A percentile compares a stretch with the other conserved stretches of the same genome.
Conservation (phyloP, 2,888 invertebrate genomes). For the Stictocephala bisonia region DNA sequence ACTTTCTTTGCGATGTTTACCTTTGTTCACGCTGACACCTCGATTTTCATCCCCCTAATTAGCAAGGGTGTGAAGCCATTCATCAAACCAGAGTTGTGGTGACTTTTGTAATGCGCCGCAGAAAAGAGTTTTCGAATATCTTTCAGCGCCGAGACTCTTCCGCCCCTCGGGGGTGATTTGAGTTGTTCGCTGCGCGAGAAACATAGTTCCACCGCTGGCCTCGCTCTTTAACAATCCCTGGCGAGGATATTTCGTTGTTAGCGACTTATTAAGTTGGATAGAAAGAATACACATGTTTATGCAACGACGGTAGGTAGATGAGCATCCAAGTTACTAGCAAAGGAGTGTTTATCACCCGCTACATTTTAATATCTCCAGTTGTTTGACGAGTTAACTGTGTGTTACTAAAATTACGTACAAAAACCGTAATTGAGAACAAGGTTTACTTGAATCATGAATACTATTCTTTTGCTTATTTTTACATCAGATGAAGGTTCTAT, state of each 20-base stretch:
- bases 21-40: not conserved
- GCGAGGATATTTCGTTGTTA: conserved; percentile 28
- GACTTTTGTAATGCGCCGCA: conserved; percentile 31
- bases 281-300: conserved; percentile 26
- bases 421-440: no score
- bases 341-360: no score
- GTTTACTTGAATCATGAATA: no score
- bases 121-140: conserved; percentile 35
- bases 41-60: not conserved
- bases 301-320: no score
- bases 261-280: not conserved
- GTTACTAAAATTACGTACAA: no score
- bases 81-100: conserved; percentile 26
- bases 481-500: no score
- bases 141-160: conserved; percentile 19
- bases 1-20: not conserved
- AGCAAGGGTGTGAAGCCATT: conserved; percentile 19
- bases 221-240: conserved; percentile 33
- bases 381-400: no score
- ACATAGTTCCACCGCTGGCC: conserved; percentile 14
- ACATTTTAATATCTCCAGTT: no score
- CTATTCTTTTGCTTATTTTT: no score
- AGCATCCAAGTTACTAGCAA: no score
- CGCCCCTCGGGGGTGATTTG: conserved; percentile 21
- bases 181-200: conserved; percentile 20